phyloP scores from a whole-genome alignment of 2,113 vertebrate genomes.

The Semicossyphus pulcher region DNA sequence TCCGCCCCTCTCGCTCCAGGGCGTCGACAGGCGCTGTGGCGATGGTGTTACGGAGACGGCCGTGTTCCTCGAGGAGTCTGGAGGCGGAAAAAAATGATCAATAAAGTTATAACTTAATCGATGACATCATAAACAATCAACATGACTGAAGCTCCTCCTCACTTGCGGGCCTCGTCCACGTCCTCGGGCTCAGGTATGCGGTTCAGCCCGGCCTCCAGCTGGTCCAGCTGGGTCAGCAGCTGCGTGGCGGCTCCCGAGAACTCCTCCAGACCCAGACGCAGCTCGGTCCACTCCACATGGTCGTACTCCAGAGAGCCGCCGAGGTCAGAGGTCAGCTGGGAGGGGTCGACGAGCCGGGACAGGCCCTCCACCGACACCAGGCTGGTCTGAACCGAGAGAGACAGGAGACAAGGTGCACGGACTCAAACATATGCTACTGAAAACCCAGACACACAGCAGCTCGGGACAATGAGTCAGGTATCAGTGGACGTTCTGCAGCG shows the following conservation, averaged over 20 bases:
- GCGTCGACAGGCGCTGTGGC: conserved; percentile 95
- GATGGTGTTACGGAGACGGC: conserved; percentile 93
- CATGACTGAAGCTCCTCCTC: background rate
- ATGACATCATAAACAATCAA: background rate
- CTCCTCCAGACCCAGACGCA: conserved; percentile 95
- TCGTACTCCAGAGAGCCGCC: conserved; percentile 98
- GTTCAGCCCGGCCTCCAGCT: conserved; percentile 93
- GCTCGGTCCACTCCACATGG: conserved; percentile 98
- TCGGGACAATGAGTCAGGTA: too few relatives aligned
- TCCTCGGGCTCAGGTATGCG: conserved; percentile 92
- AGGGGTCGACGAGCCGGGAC: conserved; percentile 95
- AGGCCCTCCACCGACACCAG: conserved; percentile 99
- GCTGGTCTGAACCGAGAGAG: conserved; percentile 86
- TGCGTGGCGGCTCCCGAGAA: conserved; percentile 95
- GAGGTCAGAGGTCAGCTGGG: conserved; percentile 95
- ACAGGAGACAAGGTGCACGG: background rate
- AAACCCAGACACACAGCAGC: too few relatives aligned
- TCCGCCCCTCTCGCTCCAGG: conserved; percentile 94
- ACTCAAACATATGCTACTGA: too few relatives aligned
- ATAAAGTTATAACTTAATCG: too few relatives aligned
- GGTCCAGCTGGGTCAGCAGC: conserved; percentile 94
- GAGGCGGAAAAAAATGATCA: background rate
- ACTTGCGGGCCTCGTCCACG: conserved; percentile 92
- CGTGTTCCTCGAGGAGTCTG: conserved; percentile 94
- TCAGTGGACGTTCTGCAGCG: background rate